Conservation (phyloP, 2,888 invertebrate species). For the Ennomos fuscantarius region DNA sequence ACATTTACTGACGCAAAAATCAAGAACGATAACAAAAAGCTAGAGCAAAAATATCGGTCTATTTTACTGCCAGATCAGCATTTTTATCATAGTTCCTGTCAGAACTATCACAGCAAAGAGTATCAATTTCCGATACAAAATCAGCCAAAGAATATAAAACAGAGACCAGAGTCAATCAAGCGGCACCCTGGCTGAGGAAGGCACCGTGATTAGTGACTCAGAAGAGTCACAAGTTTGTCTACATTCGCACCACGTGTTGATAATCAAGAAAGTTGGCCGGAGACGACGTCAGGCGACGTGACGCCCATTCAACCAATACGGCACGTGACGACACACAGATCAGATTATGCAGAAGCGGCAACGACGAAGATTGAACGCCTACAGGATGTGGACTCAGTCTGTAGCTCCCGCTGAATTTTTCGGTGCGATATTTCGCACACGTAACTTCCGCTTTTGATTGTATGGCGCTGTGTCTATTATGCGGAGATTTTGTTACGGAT, state of each 20-base stretch:
- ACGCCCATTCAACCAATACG: constrained; percentile 69
- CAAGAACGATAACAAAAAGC: too few species aligned
- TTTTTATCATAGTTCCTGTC: neutral
- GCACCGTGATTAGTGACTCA: constrained; percentile 53
- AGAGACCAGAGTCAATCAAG: constrained; percentile 21
- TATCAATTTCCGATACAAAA: constrained; percentile 26
- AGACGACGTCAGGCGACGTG: constrained; percentile 66
- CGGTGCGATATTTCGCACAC: constrained; percentile 25
- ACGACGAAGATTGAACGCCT: constrained; percentile 25
- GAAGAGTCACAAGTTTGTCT: constrained; percentile 46
- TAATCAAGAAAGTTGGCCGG: constrained; percentile 78
- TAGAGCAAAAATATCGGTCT: too few species aligned
- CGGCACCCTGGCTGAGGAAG: constrained; percentile 34
- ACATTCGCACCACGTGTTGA: constrained; percentile 74
- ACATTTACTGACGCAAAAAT: neutral
- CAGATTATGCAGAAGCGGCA: constrained; percentile 39
- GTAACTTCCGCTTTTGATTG: constrained; percentile 26
- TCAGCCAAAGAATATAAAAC: constrained; percentile 29
- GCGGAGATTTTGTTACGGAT: constrained; percentile 17
- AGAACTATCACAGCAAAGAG: constrained; percentile 5
- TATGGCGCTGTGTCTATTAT: constrained; percentile 26
- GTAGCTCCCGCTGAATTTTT: constrained; percentile 13
- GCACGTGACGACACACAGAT: constrained; percentile 58
- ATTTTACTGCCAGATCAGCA: neutral
- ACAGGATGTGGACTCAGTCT: constrained; percentile 25